Evolutionary conservation across 2,888 invertebrate species (phyloP).

Genomic region (Caenorhabditis japonica): DNA sequence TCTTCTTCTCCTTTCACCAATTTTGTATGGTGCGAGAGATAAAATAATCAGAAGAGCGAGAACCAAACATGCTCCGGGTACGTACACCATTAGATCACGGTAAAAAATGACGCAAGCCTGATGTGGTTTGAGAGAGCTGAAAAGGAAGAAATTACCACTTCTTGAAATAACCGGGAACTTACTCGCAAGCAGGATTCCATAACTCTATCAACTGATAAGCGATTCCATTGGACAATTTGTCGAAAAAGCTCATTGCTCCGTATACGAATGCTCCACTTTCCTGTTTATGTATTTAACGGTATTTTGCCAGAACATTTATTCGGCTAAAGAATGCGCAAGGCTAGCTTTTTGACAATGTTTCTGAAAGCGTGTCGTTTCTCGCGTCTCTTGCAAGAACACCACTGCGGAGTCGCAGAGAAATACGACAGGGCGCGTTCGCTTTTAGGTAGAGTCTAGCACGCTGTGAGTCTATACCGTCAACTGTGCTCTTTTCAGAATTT

Average conservation of each 20-base stretch:
- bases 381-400: too few relatives aligned
- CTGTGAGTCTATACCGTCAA: too few relatives aligned
- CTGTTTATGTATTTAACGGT: constrained; percentile 73
- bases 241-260: constrained; percentile 92
- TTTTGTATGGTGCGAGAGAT: constrained; percentile 58
- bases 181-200: constrained; percentile 81
- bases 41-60: constrained; percentile 66
- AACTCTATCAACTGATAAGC: constrained; percentile 89
- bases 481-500: too few relatives aligned
- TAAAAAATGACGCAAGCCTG: constrained; percentile 68
- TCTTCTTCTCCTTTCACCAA: constrained; percentile 58
- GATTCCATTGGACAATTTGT: constrained; percentile 90
- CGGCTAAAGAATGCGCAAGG: too few relatives aligned
- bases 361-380: too few relatives aligned
- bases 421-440: too few relatives aligned
- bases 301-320: neutral
- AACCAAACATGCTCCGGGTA: constrained; percentile 70
- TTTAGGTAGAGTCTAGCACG: too few relatives aligned
- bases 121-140: constrained; percentile 57
- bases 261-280: constrained; percentile 92
- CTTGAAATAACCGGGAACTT: constrained; percentile 40
- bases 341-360: too few relatives aligned
- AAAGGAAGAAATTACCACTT: constrained; percentile 30
- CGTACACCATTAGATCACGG: constrained; percentile 69
- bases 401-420: too few relatives aligned